These are phyloP conservation scores for Cisticola juncidis DNA, from an alignment of 2,113 vertebrate genomes.

Conservation along the genomic window DNA sequence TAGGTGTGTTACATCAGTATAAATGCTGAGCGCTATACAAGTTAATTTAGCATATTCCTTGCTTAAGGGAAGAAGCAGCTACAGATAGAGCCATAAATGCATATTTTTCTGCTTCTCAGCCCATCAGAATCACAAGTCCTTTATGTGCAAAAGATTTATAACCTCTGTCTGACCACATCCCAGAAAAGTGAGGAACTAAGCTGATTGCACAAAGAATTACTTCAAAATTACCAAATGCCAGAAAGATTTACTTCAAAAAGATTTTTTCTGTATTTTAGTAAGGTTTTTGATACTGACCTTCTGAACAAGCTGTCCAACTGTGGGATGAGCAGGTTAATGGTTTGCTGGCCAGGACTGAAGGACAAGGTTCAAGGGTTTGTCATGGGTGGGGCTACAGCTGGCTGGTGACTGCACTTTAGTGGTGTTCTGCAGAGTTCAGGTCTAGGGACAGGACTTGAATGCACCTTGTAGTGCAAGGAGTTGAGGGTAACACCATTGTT, in stretches of 20 bases:
- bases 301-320: background rate
- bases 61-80: background rate
- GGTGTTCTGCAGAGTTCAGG: background rate
- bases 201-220: background rate
- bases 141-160: background rate
- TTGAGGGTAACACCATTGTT: background rate
- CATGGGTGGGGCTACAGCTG: background rate
- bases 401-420: fast-evolving
- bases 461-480: background rate
- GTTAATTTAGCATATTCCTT: background rate
- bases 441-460: background rate
- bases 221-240: background rate
- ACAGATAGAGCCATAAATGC: background rate
- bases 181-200: background rate
- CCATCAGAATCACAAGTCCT: background rate
- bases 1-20: background rate
- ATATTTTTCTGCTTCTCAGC: background rate
- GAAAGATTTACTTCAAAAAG: background rate
- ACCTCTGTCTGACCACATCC: background rate
- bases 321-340: background rate
- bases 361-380: fast-evolving
- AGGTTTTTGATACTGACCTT: background rate
- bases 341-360: background rate
- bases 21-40: background rate
- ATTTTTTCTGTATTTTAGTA: background rate